Evolutionary conservation across 2,888 invertebrate species (phyloP).

Genomic region (Limnephilus marmoratus): DNA sequence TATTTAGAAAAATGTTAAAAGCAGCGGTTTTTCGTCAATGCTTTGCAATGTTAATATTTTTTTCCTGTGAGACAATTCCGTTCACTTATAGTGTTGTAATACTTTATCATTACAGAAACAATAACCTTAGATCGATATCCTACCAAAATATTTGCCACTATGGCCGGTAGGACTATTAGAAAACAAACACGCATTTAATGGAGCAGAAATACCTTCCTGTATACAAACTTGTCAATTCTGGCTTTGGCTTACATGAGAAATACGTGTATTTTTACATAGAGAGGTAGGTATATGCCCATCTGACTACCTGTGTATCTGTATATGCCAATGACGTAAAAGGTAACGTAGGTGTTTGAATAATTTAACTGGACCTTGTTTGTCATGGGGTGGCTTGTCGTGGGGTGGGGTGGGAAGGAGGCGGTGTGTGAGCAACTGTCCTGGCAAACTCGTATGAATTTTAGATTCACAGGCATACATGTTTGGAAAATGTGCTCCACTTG

Average conservation of each 20-base stretch:
- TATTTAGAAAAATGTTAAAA: not conserved
- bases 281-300: not conserved
- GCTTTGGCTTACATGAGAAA: constrained; percentile 3
- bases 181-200: constrained; percentile 41
- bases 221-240: constrained; percentile 6
- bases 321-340: constrained; percentile 57
- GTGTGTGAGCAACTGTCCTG: constrained; percentile 50
- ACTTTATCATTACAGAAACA: not conserved
- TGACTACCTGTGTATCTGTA: not conserved
- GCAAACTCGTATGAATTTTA: constrained; percentile 59
- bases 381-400: constrained; percentile 16
- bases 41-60: not conserved
- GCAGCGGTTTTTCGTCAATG: not conserved
- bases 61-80: not conserved
- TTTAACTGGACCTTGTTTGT: constrained; percentile 59
- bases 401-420: not conserved
- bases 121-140: constrained; percentile 42
- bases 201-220: not conserved
- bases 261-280: constrained; percentile 15
- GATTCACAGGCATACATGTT: not conserved
- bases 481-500: constrained; percentile 6
- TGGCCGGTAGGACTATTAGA: constrained; percentile 20
- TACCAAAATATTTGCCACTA: constrained; percentile 53
- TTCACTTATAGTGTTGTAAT: not conserved
- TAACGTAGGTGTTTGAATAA: constrained; percentile 57